A percentile compares a stretch with the other conserved stretches of the same genome.
Evolutionary conservation across 2,797 vertebrate genomes (phyloP).

Genomic region (Balearica regulorum): DNA sequence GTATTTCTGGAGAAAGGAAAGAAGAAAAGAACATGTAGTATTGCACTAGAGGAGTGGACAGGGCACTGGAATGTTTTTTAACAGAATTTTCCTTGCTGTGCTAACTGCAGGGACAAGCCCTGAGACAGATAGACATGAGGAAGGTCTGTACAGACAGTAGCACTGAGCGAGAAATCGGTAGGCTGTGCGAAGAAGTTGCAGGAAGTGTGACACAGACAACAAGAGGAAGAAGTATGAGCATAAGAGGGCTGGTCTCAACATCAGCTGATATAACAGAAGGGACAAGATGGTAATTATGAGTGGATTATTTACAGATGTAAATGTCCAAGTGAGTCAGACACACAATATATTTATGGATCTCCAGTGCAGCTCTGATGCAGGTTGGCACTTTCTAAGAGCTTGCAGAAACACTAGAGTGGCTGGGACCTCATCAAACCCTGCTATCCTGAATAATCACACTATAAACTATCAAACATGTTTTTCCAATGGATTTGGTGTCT

Average conservation of each 20-base stretch:
- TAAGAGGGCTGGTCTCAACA: neutral
- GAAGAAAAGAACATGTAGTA: neutral
- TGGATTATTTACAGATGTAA: neutral
- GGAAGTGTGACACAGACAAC: neutral
- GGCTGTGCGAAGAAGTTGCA: neutral
- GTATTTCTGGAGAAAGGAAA: neutral
- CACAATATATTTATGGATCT: neutral
- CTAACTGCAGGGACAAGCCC: neutral
- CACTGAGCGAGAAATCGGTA: neutral
- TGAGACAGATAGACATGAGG: neutral
- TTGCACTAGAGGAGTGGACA: neutral
- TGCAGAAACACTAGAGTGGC: neutral
- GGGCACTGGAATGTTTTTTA: neutral
- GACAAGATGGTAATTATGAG: neutral
- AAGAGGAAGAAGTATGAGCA: neutral
- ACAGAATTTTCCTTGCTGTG: neutral
- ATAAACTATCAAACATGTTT: neutral
- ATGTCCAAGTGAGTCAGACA: neutral
- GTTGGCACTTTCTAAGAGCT: neutral
- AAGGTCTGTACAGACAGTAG: neutral
- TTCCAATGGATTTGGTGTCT: neutral
- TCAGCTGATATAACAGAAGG: neutral
- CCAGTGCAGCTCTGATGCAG: neutral
- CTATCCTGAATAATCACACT: neutral
- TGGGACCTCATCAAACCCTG: neutral